These are phyloP conservation scores for Cetonia aurata DNA, from an alignment of 2,888 invertebrate genomes.

Conservation along the genomic window DNA sequence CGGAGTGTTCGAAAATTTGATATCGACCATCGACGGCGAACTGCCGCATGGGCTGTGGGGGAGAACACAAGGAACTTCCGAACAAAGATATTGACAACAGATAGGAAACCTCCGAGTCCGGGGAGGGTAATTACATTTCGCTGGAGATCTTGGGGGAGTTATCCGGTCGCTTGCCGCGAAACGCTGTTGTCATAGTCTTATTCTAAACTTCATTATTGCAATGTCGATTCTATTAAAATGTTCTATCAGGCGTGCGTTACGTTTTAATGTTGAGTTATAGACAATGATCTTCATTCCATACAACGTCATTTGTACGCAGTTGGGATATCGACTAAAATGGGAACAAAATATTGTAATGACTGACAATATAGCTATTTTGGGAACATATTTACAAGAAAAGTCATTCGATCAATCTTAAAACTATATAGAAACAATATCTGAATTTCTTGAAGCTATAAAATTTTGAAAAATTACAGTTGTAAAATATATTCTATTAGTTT, in stretches of 20 bases:
- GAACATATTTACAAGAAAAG: too few species aligned
- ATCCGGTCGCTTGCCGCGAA: neutral
- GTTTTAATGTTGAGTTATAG: too few species aligned
- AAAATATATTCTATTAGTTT: too few species aligned
- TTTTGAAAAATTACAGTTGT: too few species aligned
- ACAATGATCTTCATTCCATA: too few species aligned
- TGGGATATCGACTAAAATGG: too few species aligned
- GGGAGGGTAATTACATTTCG: constrained; percentile 5
- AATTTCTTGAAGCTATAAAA: too few species aligned
- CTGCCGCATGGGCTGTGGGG: neutral
- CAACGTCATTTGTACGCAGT: too few species aligned
- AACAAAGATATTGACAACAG: constrained; percentile 36
- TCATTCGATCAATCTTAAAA: too few species aligned
- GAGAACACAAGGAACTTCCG: constrained; percentile 17
- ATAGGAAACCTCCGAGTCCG: constrained; percentile 17
- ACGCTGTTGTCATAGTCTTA: constrained; percentile 3
- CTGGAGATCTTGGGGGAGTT: constrained; percentile 7
- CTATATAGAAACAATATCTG: too few species aligned
- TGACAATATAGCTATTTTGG: too few species aligned
- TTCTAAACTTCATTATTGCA: constrained; percentile 33
- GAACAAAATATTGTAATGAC: too few species aligned
- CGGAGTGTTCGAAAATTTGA: constrained; percentile 28
- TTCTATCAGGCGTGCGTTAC: constrained; percentile 9
- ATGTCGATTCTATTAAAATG: constrained; percentile 36
- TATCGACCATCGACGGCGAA: constrained; percentile 23